Evolutionary conservation across 2,797 vertebrate species (phyloP).

Genomic region (Danio kyathit): DNA sequence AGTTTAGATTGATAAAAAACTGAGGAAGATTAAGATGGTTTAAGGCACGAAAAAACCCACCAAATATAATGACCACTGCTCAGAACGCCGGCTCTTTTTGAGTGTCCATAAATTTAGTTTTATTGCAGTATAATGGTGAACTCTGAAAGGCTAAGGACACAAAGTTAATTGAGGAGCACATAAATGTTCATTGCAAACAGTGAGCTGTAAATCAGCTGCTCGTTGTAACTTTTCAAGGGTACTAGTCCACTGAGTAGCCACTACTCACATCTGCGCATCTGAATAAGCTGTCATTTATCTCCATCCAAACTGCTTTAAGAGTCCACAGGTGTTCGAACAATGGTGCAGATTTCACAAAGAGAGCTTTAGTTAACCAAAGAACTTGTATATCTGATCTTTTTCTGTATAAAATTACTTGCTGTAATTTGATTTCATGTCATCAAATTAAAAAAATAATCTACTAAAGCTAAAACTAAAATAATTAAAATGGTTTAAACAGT

Average conservation of each 20-base stretch:
- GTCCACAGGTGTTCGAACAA: conserved; percentile 41
- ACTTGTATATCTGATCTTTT: not conserved
- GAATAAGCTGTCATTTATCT: not conserved
- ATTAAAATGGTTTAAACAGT: not conserved
- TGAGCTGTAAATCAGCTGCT: conserved; percentile 55
- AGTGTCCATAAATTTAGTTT: conserved; percentile 43
- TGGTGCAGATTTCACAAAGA: conserved; percentile 3
- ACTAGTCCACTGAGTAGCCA: conserved; percentile 58
- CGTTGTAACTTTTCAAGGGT: conserved; percentile 37
- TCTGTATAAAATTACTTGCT: not conserved
- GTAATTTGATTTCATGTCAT: not conserved
- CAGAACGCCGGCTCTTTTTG: conserved; percentile 18
- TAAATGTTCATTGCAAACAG: conserved; percentile 64
- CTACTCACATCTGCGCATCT: conserved; percentile 28
- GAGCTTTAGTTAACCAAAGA: not conserved
- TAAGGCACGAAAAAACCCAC: not conserved
- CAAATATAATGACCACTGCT: not conserved
- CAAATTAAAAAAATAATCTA: not conserved
- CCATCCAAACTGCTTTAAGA: conserved; percentile 52
- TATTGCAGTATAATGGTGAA: conserved; percentile 48
- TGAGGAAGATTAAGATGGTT: not conserved
- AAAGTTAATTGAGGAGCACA: conserved; percentile 66
- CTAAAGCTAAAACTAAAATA: not conserved
- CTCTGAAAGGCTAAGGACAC: conserved; percentile 58
- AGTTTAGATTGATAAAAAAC: not conserved